These are phyloP conservation scores for Melanaphis sacchari DNA, from an alignment of 1,140 invertebrate genomes.

Conservation along the genomic window DNA sequence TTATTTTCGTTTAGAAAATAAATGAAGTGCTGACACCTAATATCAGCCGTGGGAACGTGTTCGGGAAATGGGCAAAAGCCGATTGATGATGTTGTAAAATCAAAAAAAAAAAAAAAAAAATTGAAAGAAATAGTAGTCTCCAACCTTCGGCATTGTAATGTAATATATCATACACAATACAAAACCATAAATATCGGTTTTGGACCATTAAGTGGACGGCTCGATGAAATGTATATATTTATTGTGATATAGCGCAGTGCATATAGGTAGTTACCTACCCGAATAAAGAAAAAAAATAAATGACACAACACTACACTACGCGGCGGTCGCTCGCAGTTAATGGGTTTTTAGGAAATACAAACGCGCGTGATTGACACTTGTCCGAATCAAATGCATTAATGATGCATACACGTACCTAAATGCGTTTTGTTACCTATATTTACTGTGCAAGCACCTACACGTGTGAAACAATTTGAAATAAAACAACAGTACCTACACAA, in stretches of 20 bases:
- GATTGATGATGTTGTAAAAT: conserved; percentile 57
- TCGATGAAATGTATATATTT: conserved; percentile 41
- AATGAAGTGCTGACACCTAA: conserved; percentile 47
- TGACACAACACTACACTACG: conserved; percentile 7
- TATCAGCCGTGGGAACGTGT: conserved; percentile 43
- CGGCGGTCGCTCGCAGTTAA: conserved; percentile 6
- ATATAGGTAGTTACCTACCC: not conserved
- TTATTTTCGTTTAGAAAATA: conserved; percentile 10
- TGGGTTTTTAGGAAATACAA: conserved; percentile 51
- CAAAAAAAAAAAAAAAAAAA: not conserved
- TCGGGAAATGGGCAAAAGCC: conserved; percentile 46
- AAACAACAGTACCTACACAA: not conserved
- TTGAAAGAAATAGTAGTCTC: conserved; percentile 46
- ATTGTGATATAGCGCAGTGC: conserved; percentile 24
- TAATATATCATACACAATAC: conserved; percentile 57
- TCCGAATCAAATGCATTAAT: conserved; percentile 54
- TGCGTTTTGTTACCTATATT: not conserved
- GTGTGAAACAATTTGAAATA: not conserved
- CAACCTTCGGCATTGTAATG: conserved; percentile 40
- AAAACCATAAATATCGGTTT: conserved; percentile 56
- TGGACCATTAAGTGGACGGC: conserved; percentile 52
- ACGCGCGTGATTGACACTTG: conserved; percentile 46
- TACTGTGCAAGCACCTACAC: not conserved
- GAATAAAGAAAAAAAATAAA: conserved; percentile 21
- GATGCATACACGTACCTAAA: not conserved